Conservation (phyloP, 2,113 vertebrate genomes). For the Oryzias woworae region DNA sequence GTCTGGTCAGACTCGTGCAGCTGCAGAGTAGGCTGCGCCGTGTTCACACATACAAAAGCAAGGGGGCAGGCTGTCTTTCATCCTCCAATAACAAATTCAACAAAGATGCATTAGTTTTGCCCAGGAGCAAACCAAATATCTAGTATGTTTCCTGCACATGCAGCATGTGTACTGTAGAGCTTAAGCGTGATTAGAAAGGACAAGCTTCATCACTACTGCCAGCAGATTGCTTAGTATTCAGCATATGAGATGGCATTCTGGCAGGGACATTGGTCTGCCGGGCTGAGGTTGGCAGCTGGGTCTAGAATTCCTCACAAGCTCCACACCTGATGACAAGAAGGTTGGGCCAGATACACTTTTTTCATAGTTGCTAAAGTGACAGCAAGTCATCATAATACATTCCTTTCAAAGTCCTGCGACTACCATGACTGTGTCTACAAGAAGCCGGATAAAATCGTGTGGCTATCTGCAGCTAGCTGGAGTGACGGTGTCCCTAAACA, state of each 20-base stretch:
- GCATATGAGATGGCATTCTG: constrained; percentile 34
- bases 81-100: not conserved
- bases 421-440: constrained; percentile 20
- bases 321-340: constrained; percentile 52
- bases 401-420: constrained; percentile 30
- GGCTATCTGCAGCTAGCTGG: constrained; percentile 25
- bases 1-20: constrained; percentile 40
- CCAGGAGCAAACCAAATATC: no score
- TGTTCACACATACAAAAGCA: constrained; percentile 23
- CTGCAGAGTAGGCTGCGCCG: constrained; percentile 32
- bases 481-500: constrained; percentile 42
- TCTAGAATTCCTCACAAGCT: constrained; percentile 34
- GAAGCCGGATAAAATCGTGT: constrained; percentile 37
- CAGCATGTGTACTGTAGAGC: constrained; percentile 52
- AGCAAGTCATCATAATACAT: constrained; percentile 38
- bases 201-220: constrained; percentile 44
- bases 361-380: constrained; percentile 38
- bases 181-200: constrained; percentile 65
- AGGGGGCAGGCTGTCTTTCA: constrained; percentile 33
- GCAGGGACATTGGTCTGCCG: constrained; percentile 45
- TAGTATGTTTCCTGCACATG: constrained; percentile 40
- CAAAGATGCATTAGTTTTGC: no score
- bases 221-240: constrained; percentile 45
- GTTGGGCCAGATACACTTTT: constrained; percentile 54
- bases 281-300: constrained; percentile 59